Base-by-base conservation (phyloP, 2,113 vertebrate genomes). In the Bubo bubo region DNA sequence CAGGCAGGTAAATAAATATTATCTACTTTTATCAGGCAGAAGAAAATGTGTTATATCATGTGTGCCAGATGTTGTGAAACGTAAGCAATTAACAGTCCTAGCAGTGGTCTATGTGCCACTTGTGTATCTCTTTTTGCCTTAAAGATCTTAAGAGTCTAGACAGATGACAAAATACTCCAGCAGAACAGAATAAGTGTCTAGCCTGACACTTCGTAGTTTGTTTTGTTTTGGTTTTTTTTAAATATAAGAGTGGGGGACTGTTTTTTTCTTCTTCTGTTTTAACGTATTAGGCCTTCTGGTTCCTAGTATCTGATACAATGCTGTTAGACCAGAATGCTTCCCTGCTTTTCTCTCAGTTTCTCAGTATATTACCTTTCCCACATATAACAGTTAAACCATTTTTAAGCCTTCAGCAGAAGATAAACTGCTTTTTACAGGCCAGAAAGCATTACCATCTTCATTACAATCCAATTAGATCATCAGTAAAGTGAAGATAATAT, bases 1-100 rank as follows among this genome's bases (percentile, higher is more conserved):
- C 18, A 58, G 66, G 53, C 74, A 95, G 80, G 84, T 89, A 97
- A 96, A 97, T 92, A 96, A 95, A 87, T 87, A 88, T 59, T 92
- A 87, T 50, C 70, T 84, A 23, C 73, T 73, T 91, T 94, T 75
- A 92, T 72, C 28, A 58, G 66, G 70, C 45, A 82, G 59, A 76
- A 89, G 62, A 76, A 86, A 87, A 79, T 47, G 39, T 71, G 80
- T 73, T 94, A 28, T 37, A 66, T 70, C 75, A 89, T 68, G 70
- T 55, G 53, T 70, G 80, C 80, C 93, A 95, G 94, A 84, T 95
- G 94, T 85, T 93, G 35, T 43, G 73, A 93, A 86, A 95, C 84
- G 43, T 21, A 75, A 91, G 77, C 70, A 95, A 92, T 94, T 93
- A 94, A 37, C 73, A 86, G 60, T 37, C 52, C 73, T 94, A 87